Evolutionary conservation across 2,113 vertebrate species (phyloP), one percentile per base, ranked within the genome.

Genomic region (Illadopsis cleaveri): DNA sequence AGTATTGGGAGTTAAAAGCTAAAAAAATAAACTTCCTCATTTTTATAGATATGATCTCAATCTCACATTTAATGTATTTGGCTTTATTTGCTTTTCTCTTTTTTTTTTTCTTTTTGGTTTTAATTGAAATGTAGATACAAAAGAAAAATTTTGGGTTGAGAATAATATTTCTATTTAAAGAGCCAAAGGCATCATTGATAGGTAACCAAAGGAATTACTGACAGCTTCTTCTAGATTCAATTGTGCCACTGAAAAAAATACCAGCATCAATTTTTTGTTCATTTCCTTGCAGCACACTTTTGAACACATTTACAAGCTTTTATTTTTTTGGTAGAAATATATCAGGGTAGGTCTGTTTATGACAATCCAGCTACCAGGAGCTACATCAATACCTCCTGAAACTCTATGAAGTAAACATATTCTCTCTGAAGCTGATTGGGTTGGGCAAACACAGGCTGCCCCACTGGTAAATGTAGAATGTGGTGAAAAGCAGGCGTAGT

Each of bases 301-400:
- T 50, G 25, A 24, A 25, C 11, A 40, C 0, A 1, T 45, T 75
- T 80, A 68, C 33, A 38, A 51, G 18, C 0, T 6, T 42, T 44
- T 61, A 7, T 44, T 44, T 44, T 57, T 16, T 14, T 14, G 2
- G 44, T 23, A 40, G 2, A 10, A 65, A 12, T 10, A 68, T 14
- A 22, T 62, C 17, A 47, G 31, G 20, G 47, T n/a, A 53, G 8
- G 21, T 17, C 14, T 40, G 17, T 61, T 91, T 73, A 57, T 66
- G 45, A n/a, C 22, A 48, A 61, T 23, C 31, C 0, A 6, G 7
- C 27, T 65, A 57, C 0, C 0, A 73, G 17, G 15, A 65, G 22
- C 16, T 53, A 19, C 42, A 37, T 48, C 17, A 66, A 37, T 33
- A 53, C 6, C 12, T 73, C 18, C 38, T 56, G n/a, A 90, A 64